Conservation (phyloP, 30 jellyfish, hydroid and myxozoan species). For the Hydractinia symbiolongicarpus region DNA sequence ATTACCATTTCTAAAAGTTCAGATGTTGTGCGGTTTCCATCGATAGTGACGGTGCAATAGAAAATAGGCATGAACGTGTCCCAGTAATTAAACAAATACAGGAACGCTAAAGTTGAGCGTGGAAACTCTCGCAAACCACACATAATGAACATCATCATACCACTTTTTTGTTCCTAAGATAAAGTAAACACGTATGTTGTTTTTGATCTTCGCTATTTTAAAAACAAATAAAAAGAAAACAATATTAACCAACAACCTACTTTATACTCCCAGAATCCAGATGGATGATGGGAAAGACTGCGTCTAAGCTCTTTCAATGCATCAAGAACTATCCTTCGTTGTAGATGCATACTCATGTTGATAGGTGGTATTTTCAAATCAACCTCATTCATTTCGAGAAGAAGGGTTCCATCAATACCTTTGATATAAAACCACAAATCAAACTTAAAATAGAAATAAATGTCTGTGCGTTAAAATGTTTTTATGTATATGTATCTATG, state of each 20-base stretch:
- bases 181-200: neutral
- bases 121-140: slow-evolving; percentile 92
- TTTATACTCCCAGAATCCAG: slow-evolving; percentile 80
- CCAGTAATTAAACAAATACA: slow-evolving; percentile 64
- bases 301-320: slow-evolving; percentile 32
- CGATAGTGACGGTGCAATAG: slow-evolving; percentile 20
- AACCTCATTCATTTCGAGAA: slow-evolving; percentile 46
- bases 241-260: slow-evolving; percentile 33
- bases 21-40: neutral
- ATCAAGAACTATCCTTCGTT: slow-evolving; percentile 54
- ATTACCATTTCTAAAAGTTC: slow-evolving; percentile 11
- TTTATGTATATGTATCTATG: too few relatives aligned
- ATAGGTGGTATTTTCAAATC: slow-evolving; percentile 60
- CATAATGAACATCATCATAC: slow-evolving; percentile 63
- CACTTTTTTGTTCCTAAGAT: slow-evolving; percentile 73
- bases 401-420: slow-evolving; percentile 77
- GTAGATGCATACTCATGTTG: slow-evolving; percentile 56
- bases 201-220: neutral
- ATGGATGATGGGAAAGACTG: slow-evolving; percentile 31
- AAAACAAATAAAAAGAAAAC: neutral
- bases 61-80: slow-evolving; percentile 69
- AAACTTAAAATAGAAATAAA: too few relatives aligned
- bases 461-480: too few relatives aligned
- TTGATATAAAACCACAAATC: neutral
- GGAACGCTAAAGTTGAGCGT: slow-evolving; percentile 58